Base-by-base conservation (phyloP, 2,797 vertebrate genomes). In the Oreonectes daqikongensis region DNA sequence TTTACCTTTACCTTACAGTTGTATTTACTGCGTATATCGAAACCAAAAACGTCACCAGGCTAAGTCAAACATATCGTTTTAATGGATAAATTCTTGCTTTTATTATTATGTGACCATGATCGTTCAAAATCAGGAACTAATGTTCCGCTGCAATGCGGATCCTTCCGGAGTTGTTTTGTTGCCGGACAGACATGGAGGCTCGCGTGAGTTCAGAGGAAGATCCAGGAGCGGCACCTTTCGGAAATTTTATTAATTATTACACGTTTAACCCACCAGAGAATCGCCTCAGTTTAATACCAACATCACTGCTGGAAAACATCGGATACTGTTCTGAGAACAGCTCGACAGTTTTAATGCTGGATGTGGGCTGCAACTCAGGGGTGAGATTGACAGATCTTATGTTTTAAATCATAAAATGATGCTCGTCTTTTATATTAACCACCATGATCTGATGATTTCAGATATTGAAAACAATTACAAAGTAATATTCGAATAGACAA, bases 331-430 rank as follows among this genome's bases (percentile, higher is more conserved):
- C 83, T 28, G 72, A 81, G 76, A 76, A 61, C 22, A 64, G 72
- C 0, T 52, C 74, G 38, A 65, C 73, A 1, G 89, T 94, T 0
- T 85, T 96, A 81, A 86, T 94, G 50, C 90, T 98, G 76, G 96
- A 98, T 42, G 94, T 96, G 65, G 96, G 96, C 0, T 98, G 96
- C 82, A 98, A 98, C 77, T 95, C 95, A 0, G 96, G 96, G 92
- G 96, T 97, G 83, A 85, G 93, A 84, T 73, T 12, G 32, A 44
- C 2, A n/a, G n/a, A n/a, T n/a, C n/a, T n/a, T n/a, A n/a, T n/a
- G n/a, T n/a, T n/a, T n/a, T n/a, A n/a, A n/a, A n/a, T n/a, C n/a
- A n/a, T n/a, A n/a, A n/a, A n/a, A n/a, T n/a, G n/a, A n/a, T n/a
- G n/a, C n/a, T n/a, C n/a, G n/a, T n/a, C n/a, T n/a, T n/a, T n/a